Base-by-base conservation (phyloP, 1,140 invertebrate species). In the Procambarus virginalis region DNA sequence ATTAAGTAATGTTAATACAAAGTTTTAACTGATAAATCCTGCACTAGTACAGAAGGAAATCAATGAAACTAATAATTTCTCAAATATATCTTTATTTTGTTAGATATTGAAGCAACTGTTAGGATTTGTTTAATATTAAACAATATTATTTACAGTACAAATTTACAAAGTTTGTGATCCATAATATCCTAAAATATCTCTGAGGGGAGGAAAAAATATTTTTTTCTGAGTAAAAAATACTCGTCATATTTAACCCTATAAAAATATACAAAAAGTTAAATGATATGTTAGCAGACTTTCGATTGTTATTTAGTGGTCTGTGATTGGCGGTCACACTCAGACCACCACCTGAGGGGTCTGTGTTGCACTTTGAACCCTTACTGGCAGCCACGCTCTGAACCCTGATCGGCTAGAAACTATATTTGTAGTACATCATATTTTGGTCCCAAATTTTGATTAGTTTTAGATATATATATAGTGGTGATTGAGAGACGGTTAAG, bases 51-150 rank as follows among this genome's bases (percentile, higher is more conserved):
- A 9, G 60, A 64, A 64, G 20, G 60, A 64, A 20, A 64, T 2
- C 60, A 64, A 17, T 64, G 3, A 64, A 64, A 64, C 60, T 20
- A 64, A 17, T 20, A 17, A 73, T 20, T 2, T 73, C 68, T 73
- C n/a, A 73, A 73, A 73, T 73, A 73, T 34, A 9, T 20, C 68
- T 73, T 73, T 73, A 73, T 73, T 73, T 73, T 73, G 68, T 73
- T 73, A 73, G 20, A 73, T 34, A 73, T 34, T 34, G n/a, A 73
- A 73, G 68, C 68, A 73, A 73, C n/a, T 73, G 22, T 73, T 22
- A 73, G 22, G 68, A 73, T 73, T 9, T 22, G 20, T 73, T 73
- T 73, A 73, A 73, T 73, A 73, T n/a, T 34, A 73, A 73, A 73
- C 60, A 64, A 20, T 73, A 73, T 73, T 34, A 73, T 73, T 22